These are phyloP conservation scores for Salvelinus alpinus DNA, from an alignment of 2,113 vertebrate genomes.

Conservation along the genomic window DNA sequence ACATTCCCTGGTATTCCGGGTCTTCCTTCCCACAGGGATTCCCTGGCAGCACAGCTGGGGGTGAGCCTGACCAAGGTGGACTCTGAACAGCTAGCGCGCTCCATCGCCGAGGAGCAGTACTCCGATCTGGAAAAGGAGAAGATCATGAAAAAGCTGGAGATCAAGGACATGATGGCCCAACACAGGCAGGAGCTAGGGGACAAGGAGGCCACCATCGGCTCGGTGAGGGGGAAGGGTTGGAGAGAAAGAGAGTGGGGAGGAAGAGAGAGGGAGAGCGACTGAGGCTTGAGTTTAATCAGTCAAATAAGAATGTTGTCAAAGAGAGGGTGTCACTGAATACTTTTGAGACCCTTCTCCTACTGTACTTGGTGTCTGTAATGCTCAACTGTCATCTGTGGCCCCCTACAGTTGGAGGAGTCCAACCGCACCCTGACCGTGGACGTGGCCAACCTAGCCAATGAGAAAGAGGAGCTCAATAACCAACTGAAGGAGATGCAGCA, in stretches of 20 bases:
- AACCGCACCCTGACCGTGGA: slow-evolving; percentile 93
- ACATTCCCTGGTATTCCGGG: too few species aligned
- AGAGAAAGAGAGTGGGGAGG: too few species aligned
- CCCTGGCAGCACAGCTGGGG: slow-evolving; percentile 88
- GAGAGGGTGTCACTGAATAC: too few species aligned
- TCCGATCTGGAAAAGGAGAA: slow-evolving; percentile 96
- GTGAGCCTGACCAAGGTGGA: slow-evolving; percentile 93
- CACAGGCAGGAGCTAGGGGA: slow-evolving; percentile 91
- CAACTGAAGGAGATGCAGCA: slow-evolving; percentile 89
- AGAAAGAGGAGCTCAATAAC: slow-evolving; percentile 97
- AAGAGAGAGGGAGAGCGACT: too few species aligned
- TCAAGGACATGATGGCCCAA: slow-evolving; percentile 94
- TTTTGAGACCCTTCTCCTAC: too few species aligned
- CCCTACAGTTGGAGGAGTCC: slow-evolving; percentile 88
- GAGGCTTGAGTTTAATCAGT: too few species aligned
- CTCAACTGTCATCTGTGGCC: not conserved
- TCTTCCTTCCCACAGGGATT: slow-evolving; percentile 76
- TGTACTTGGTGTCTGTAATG: not conserved
- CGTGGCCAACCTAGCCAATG: slow-evolving; percentile 91
- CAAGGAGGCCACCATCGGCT: slow-evolving; percentile 91
- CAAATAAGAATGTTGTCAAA: too few species aligned
- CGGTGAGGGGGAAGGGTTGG: slow-evolving; percentile 72
- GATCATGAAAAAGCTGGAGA: slow-evolving; percentile 97
- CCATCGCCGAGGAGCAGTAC: slow-evolving; percentile 93
- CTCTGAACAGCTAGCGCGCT: slow-evolving; percentile 91